These are phyloP conservation scores for Nothobranchius kuhntae DNA, from an alignment of 2,113 vertebrate genomes.

Conservation along the genomic window DNA sequence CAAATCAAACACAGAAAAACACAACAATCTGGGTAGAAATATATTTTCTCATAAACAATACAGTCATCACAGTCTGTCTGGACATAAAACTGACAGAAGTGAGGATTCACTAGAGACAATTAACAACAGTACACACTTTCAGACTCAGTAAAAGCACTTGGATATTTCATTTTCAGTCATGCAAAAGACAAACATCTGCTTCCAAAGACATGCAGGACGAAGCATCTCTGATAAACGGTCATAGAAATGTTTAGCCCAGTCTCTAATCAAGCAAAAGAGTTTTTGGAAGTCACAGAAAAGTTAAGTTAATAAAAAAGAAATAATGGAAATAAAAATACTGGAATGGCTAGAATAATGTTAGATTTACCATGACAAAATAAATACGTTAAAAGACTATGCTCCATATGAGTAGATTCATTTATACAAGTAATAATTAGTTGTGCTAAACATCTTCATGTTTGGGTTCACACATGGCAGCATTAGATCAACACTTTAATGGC, in stretches of 20 bases:
- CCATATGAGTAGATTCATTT: too few relatives aligned
- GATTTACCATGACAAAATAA: too few relatives aligned
- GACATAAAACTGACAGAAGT: slow-evolving; percentile 5
- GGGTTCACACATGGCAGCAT: too few relatives aligned
- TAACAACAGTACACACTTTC: slow-evolving; percentile 27
- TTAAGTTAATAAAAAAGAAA: too few relatives aligned
- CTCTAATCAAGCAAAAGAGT: background rate
- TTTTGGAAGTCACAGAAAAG: too few relatives aligned
- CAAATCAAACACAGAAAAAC: slow-evolving; percentile 6
- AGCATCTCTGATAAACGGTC: background rate
- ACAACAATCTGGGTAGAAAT: slow-evolving; percentile 37
- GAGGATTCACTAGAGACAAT: slow-evolving; percentile 3
- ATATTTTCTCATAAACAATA: slow-evolving; percentile 44
- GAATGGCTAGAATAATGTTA: too few relatives aligned
- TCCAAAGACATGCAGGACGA: slow-evolving; percentile 41
- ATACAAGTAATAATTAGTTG: too few relatives aligned
- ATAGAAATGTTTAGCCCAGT: background rate
- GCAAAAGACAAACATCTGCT: slow-evolving; percentile 26
- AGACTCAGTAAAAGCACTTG: slow-evolving; percentile 44
- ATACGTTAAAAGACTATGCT: too few relatives aligned
- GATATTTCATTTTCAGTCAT: slow-evolving; percentile 40
- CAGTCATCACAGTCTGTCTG: slow-evolving; percentile 17
- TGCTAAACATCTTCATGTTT: too few relatives aligned
- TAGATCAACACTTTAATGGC: too few relatives aligned
- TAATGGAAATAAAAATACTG: too few relatives aligned